phyloP scores from a whole-genome alignment of 2,888 invertebrate genomes.

The Linnaemya tessellans region DNA sequence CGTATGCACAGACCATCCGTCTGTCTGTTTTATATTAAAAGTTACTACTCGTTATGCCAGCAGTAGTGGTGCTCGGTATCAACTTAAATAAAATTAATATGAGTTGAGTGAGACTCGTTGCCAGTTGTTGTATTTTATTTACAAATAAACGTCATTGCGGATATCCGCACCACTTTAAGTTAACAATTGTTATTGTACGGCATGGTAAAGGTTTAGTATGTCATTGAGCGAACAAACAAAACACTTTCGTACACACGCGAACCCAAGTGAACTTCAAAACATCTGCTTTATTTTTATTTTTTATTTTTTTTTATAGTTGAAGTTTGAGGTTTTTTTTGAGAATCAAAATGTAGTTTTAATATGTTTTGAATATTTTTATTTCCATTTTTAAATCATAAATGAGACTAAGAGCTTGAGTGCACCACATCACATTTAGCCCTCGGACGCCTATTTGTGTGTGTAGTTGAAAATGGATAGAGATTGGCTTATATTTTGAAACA shows the following conservation, averaged over 20 bases:
- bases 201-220: constrained; percentile 4
- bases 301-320: no score
- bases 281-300: not conserved
- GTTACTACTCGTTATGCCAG: constrained; percentile 6
- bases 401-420: no score
- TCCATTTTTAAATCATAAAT: no score
- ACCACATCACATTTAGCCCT: no score
- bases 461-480: no score
- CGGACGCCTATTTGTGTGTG: no score
- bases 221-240: not conserved
- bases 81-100: constrained; percentile 56
- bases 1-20: not conserved
- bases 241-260: not conserved
- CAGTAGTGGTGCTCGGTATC: constrained; percentile 28
- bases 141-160: constrained; percentile 71
- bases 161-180: constrained; percentile 63
- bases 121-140: constrained; percentile 75
- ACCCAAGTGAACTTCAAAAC: not conserved
- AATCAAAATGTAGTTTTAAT: no score
- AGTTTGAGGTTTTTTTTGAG: not conserved
- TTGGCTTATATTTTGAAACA: no score
- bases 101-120: constrained; percentile 70
- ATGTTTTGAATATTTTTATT: no score
- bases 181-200: constrained; percentile 36
- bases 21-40: constrained; percentile 13